Base-by-base conservation (phyloP, 2,113 vertebrate species). In the Myocastor coypus region DNA sequence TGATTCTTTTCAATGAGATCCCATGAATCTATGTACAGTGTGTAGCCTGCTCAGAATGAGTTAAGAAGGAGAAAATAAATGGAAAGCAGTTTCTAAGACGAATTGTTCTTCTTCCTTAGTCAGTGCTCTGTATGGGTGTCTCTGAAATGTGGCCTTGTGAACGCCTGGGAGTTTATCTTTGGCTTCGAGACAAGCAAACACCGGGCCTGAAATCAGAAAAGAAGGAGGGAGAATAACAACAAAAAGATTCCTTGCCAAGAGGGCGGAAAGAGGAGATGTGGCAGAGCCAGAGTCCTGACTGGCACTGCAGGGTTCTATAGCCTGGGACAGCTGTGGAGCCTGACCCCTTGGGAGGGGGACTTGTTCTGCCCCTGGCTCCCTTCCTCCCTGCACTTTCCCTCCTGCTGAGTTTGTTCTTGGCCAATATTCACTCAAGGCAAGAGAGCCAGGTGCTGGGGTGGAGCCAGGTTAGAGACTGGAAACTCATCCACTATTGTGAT, bases 111-210 rank as follows among this genome's bases (percentile, higher is more conserved):
- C 95, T 96, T 59, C 28, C 37, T 57, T n/a, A 96, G 34, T 89
- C 88, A 85, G 17, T 30, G 14, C 52, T 84, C 68, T 61, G 12
- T 94, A 92, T 1, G 0, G 13, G 22, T 83, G 59, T 64, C 78
- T 55, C 75, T 78, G 75, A 40, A 73, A 50, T 86, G 78, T 89
- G 69, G 82, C 30, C 68, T 85, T 93, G 82, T 81, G 71, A 80
- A 75, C 77, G 85, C 94, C 82, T 81, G 81, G 42, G 64, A 80
- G 93, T 97, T 97, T 98, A 96, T 96, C 92, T 98, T 98, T 98
- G 98, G 98, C 94, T 92, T 30, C 34, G 61, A 92, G 93, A 97
- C 96, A 98, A 97, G 94, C 95, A 95, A 85, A 92, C 59, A 80
- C 73, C 92, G 93, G 95, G 84, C 93, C 78, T 22, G 28, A 13